These are phyloP conservation scores for Penaeus chinensis DNA, from an alignment of 1,140 invertebrate genomes.

Conservation along the genomic window DNA sequence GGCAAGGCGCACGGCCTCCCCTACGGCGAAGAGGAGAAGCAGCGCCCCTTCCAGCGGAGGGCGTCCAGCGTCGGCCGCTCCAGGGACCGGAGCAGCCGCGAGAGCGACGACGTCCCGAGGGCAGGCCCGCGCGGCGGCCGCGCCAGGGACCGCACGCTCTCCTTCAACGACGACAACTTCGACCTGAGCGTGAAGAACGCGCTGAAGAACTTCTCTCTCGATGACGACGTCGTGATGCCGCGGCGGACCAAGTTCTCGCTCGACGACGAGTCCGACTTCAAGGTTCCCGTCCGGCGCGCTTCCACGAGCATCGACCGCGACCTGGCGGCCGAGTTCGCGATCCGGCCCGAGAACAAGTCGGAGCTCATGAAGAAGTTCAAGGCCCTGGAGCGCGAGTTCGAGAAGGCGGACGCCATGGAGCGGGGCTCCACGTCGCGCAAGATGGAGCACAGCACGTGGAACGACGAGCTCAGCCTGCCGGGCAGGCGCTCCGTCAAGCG, in stretches of 20 bases:
- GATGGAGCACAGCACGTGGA: not conserved
- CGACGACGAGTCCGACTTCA: conserved; percentile 17
- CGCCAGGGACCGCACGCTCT: conserved; percentile 28
- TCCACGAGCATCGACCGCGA: not conserved
- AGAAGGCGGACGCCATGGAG: conserved; percentile 36
- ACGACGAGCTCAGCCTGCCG: conserved; percentile 26
- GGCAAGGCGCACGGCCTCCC: conserved; percentile 58
- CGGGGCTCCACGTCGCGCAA: conserved; percentile 1
- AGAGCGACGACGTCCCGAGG: conserved; percentile 20
- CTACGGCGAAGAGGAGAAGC: conserved; percentile 40
- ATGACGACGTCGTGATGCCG: conserved; percentile 19
- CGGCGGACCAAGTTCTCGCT: conserved; percentile 33
- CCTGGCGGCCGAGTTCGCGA: conserved; percentile 24
- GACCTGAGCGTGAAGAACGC: conserved; percentile 19
- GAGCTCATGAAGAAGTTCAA: conserved; percentile 41
- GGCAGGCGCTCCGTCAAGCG: conserved; percentile 46
- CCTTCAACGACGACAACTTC: conserved; percentile 39
- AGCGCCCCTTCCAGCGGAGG: conserved; percentile 39
- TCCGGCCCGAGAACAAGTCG: conserved; percentile 1
- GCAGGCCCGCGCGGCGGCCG: conserved; percentile 7
- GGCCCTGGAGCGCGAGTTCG: conserved; percentile 14
- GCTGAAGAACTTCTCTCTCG: conserved; percentile 43
- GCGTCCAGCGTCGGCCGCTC: conserved; percentile 34
- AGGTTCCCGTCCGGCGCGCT: not conserved
- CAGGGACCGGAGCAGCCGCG: not conserved